phyloP scores from a whole-genome alignment of 64 coral and sea anemone genomes.

The Porites australiensis region DNA sequence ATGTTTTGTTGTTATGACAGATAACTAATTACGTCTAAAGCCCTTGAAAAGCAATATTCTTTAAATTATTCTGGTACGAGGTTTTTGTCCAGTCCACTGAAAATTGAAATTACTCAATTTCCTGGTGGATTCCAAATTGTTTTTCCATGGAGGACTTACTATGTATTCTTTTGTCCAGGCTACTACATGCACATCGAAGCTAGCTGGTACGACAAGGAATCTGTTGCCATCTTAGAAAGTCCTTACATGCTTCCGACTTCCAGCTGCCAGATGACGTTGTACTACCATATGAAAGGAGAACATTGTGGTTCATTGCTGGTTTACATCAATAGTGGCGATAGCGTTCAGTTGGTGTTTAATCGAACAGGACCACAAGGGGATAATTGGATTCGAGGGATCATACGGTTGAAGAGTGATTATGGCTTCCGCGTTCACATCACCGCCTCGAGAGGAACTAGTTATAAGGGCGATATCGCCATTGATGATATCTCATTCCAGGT shows the following conservation, averaged over 20 bases:
- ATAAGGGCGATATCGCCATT: slow-evolving; percentile 77
- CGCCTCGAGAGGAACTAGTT: slow-evolving; percentile 60
- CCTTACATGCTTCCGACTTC: slow-evolving; percentile 82
- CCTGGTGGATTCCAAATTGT: too few species aligned
- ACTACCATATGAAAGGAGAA: slow-evolving; percentile 86
- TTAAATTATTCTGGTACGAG: too few species aligned
- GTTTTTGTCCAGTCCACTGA: too few species aligned
- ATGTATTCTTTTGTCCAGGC: slow-evolving; percentile 28
- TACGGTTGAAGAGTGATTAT: slow-evolving; percentile 68
- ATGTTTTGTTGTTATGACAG: too few species aligned
- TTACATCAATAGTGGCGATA: slow-evolving; percentile 74
- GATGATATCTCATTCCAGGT: slow-evolving; percentile 81
- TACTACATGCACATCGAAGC: slow-evolving; percentile 91
- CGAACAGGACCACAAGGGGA: slow-evolving; percentile 61
- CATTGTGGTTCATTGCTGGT: slow-evolving; percentile 66
- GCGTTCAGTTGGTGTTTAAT: slow-evolving; percentile 39
- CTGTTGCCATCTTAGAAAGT: slow-evolving; percentile 78
- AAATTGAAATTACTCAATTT: too few species aligned
- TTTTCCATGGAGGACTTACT: too few species aligned
- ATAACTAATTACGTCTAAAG: too few species aligned
- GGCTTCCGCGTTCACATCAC: slow-evolving; percentile 88
- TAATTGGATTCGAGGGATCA: slow-evolving; percentile 38
- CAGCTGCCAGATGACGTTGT: slow-evolving; percentile 68
- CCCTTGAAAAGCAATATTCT: too few species aligned
- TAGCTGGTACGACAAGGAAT: slow-evolving; percentile 59